A percentile compares a stretch with the other conserved stretches of the same genome.
Conservation (phyloP, 2,113 vertebrate genomes). For the Lycaon pictus region DNA sequence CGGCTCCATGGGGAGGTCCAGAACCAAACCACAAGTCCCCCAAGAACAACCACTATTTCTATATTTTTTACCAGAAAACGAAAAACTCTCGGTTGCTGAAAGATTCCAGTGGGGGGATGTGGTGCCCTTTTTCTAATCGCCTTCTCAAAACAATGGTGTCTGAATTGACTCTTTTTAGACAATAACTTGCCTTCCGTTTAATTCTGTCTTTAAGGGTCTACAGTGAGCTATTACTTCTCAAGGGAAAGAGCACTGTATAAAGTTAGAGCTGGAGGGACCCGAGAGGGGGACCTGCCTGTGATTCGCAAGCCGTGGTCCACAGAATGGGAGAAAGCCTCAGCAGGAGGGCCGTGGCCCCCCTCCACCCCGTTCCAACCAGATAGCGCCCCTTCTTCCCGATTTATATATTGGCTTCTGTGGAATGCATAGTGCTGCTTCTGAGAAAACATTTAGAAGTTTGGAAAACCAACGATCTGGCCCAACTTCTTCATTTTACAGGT, state of each 20-base stretch:
- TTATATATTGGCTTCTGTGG: neutral
- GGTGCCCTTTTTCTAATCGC: slow-evolving; percentile 78
- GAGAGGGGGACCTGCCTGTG: neutral
- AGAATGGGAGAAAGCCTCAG: neutral
- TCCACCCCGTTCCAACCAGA: neutral
- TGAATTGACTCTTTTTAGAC: slow-evolving; percentile 66
- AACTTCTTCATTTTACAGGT: slow-evolving; percentile 40
- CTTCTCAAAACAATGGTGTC: slow-evolving; percentile 72
- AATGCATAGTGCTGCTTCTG: neutral
- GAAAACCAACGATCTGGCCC: slow-evolving; percentile 1
- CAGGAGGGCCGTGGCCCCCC: neutral
- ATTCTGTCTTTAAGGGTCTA: slow-evolving; percentile 31
- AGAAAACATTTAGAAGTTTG: neutral
- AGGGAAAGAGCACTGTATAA: neutral
- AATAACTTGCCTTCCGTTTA: slow-evolving; percentile 61
- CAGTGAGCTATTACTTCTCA: neutral
- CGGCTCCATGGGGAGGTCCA: neutral
- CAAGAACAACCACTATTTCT: slow-evolving; percentile 55
- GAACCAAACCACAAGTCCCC: slow-evolving; percentile 63
- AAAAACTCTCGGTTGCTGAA: slow-evolving; percentile 65
- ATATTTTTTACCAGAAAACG: slow-evolving; percentile 79
- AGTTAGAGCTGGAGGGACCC: neutral
- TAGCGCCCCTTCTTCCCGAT: neutral
- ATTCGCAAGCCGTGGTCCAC: neutral
- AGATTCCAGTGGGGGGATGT: slow-evolving; percentile 77